Base-by-base conservation (phyloP, 2,797 vertebrate species). In the Meriones psammophilus region DNA sequence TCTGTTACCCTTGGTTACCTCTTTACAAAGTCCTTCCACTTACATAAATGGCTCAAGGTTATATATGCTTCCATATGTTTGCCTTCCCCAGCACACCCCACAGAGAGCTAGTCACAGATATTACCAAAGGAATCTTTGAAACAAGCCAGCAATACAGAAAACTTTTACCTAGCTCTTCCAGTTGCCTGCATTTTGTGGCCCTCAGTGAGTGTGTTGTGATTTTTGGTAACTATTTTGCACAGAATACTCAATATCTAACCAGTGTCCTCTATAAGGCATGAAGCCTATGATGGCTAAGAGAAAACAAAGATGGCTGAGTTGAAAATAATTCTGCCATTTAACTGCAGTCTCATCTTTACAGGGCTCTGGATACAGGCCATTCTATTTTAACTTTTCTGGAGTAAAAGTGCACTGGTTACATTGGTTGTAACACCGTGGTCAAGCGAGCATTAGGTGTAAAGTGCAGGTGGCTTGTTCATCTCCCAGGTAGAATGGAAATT, bases 261-360 rank as follows among this genome's bases (percentile, higher is more conserved):
- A 99, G 98, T 99, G 99, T 91, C 99, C 99, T 97, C 98, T 98
- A 98, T 97, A 99, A 88, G 99, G 99, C 79, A 97, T 95, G 96
- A 99, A 99, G 97, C 98, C 99, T 99, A 74, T 86, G 92, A 96
- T 18, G 79, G 68, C 96, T 13, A 88, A 10, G 94, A 94, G 97
- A 12, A 73, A 79, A 88, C 58, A 42, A 42, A 42, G 42, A 42
- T 42, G 42, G 42, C 42, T 0, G 0, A 88, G 68, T 5, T 94
- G 33, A 81, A 17, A 17, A 17, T 17, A 15, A 76, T 90, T 89
- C 56, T 62, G 10, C 9, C 39, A 33, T 17, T 2, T 22, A 15
- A 4, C 30, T 54, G 46, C 66, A 54, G 33, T 56, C 84, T 71
- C 84, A 56, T 17, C 42, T 74, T 33, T 60, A 30, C 24, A 60